Evolutionary conservation across 2,888 invertebrate genomes (phyloP), one percentile per base, ranked within the genome.

Genomic region (Sphaeridia pumilis): DNA sequence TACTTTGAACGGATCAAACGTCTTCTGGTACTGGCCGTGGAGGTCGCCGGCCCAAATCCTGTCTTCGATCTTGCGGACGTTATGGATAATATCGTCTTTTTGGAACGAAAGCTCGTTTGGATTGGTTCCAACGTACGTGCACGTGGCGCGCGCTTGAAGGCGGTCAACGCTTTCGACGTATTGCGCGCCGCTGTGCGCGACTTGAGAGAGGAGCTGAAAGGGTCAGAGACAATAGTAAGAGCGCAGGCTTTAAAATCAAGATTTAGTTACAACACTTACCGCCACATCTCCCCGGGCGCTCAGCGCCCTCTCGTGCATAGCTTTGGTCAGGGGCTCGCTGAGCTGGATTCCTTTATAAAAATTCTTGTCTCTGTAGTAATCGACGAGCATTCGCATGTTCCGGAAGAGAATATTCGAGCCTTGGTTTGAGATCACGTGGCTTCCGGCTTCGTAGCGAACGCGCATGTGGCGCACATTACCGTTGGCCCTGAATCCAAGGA

Each of bases 1-100:
- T 17, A 95, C 44, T 10, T 44, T 25, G 17, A 7, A 5, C 4
- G 20, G 10, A 7, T 22, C 24, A 26, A 61, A 90, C 82, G 86
- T 90, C 58, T 85, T 84, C 65, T 90, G 87, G 46, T 81, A 81
- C 73, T 87, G 84, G 14, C 90, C 90, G 10, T 88, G 90, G 67
- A 92, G 90, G 72, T 95, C 94, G 0, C 95, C 95, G 27, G 82
- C 77, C 52, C 52, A 56, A 12, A 87, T 87, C 10, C 55, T 56
- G 25, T 70, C 73, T 65, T 70, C 73, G 65, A 86, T 84, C 66
- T 90, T 87, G 66, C 83, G 82, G 26, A 97, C 89, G 72, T 97
- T 95, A 0, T 86, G 89, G 46, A 89, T 93, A 60, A 94, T 87
- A 1, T 92, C 88, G 68, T 92, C 90, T 68, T 90, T 92, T 59